phyloP scores from a whole-genome alignment of 2,797 vertebrate genomes.

The Myotis planiceps region DNA sequence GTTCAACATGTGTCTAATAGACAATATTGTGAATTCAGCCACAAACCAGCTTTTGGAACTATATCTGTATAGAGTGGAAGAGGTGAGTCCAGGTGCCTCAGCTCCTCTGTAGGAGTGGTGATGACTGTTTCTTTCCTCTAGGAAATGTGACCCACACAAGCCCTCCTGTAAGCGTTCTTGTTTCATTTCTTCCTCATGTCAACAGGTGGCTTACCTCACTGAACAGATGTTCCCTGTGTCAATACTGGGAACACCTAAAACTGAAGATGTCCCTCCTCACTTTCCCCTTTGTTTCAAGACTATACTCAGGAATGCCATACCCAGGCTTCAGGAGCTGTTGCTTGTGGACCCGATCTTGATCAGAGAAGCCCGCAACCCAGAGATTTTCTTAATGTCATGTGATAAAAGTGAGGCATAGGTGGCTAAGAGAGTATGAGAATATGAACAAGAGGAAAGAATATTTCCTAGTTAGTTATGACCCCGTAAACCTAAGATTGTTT shows the following conservation, averaged over 20 bases:
- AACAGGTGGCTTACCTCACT: background rate
- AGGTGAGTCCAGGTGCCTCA: background rate
- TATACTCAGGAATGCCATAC: background rate
- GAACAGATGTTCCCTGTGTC: accelerated
- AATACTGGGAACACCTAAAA: accelerated
- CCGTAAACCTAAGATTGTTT: background rate
- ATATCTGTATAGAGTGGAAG: background rate
- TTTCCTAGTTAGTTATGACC: background rate
- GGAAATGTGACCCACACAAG: background rate
- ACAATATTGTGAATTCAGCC: background rate
- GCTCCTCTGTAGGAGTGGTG: background rate
- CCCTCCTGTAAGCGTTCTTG: background rate
- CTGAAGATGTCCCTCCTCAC: accelerated
- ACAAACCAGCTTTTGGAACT: background rate
- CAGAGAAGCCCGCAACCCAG: background rate
- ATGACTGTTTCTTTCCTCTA: background rate
- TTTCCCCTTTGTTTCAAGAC: background rate
- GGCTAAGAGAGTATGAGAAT: background rate
- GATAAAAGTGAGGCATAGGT: background rate
- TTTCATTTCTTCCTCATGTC: background rate
- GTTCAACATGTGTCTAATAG: background rate
- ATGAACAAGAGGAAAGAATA: background rate
- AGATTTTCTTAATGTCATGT: background rate
- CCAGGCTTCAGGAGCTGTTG: background rate
- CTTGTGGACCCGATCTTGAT: background rate